Conservation (phyloP, 2,113 vertebrate genomes). For the Spheniscus mendiculus region DNA sequence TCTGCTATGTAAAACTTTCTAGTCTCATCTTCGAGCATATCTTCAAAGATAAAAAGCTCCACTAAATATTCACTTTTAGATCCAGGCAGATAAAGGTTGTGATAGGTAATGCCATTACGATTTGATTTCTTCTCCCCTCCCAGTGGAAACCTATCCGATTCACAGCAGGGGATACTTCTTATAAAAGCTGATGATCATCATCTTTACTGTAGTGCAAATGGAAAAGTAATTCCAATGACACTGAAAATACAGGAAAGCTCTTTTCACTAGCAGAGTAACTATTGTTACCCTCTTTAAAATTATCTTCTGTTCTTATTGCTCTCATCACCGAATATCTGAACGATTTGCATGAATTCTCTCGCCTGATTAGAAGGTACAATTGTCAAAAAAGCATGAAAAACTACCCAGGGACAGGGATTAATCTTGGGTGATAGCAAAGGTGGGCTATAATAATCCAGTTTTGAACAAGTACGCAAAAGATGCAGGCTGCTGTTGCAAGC, state of each 20-base stretch:
- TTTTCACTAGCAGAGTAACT: fast-evolving
- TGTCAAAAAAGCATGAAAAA: not conserved
- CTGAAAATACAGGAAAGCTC: not conserved
- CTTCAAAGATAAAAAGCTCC: not conserved
- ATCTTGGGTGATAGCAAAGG: not conserved
- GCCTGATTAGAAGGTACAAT: not conserved
- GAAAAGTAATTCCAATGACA: not conserved
- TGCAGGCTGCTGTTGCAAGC: not conserved
- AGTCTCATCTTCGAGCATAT: not conserved
- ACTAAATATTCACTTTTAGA: not conserved
- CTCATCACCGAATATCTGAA: not conserved
- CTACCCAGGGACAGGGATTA: not conserved
- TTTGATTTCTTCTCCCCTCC: not conserved
- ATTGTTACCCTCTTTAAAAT: not conserved
- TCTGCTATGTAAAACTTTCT: not conserved
- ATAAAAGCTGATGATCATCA: not conserved
- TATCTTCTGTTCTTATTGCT: not conserved
- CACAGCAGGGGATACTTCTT: not conserved
- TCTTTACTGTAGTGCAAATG: not conserved
- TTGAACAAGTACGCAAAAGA: not conserved
- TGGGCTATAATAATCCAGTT: not conserved
- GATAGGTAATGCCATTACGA: not conserved
- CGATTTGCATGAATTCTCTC: not conserved
- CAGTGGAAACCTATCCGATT: not conserved
- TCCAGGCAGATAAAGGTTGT: not conserved